Conservation (phyloP, 2,797 vertebrate species). For the Phoebastria nigripes region DNA sequence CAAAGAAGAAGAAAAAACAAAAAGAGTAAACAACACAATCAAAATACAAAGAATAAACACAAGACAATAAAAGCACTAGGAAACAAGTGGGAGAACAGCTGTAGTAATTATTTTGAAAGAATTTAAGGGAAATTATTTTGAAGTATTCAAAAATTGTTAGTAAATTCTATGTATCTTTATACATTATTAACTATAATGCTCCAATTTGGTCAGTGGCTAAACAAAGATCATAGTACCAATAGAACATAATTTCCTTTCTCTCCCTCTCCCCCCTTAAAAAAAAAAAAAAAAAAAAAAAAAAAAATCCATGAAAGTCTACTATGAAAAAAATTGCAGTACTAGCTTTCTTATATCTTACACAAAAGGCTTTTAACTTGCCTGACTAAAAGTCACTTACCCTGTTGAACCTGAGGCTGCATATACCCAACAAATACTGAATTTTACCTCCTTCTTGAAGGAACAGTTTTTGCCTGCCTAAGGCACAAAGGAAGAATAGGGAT, state of each 20-base stretch:
- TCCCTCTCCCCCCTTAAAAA: neutral
- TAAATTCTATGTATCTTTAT: neutral
- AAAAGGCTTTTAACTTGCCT: neutral
- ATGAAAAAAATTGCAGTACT: neutral
- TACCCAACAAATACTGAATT: neutral
- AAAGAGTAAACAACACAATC: neutral
- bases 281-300: neutral
- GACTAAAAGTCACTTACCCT: neutral
- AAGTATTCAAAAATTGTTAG: neutral
- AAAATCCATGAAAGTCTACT: neutral
- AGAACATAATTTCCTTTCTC: neutral
- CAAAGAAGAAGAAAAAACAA: neutral
- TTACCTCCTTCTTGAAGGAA: neutral
- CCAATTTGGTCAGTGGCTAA: neutral
- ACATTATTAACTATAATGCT: neutral
- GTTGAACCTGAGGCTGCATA: neutral
- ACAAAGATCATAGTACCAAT: neutral
- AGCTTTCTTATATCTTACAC: neutral
- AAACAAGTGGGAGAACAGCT: neutral
- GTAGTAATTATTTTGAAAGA: neutral
- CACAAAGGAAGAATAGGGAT: neutral
- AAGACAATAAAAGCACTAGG: neutral
- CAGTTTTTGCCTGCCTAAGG: neutral
- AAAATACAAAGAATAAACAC: neutral
- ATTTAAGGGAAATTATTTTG: neutral